Percentiles rank a stretch among this genome's conserved stretches.
Conservation (phyloP, 2,113 vertebrate genomes). For the Mustela nigripes region DNA sequence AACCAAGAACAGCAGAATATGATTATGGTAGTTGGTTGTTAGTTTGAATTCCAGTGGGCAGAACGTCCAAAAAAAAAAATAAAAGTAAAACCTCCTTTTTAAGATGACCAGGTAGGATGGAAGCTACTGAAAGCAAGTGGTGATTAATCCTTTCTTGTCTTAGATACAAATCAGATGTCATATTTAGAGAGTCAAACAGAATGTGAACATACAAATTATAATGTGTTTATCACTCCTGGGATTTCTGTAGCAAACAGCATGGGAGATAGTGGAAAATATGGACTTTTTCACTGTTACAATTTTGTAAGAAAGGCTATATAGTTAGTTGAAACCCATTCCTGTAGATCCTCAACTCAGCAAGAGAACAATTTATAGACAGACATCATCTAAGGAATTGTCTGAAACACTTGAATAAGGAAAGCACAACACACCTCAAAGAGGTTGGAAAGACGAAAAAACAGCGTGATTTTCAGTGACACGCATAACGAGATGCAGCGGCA, state of each 20-base stretch:
- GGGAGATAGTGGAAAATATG: not conserved
- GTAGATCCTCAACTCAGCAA: not conserved
- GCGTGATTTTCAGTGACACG: not conserved
- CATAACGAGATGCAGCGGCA: not conserved
- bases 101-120: slow-evolving; percentile 15
- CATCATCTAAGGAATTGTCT: not conserved
- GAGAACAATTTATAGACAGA: not conserved
- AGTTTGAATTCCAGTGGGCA: slow-evolving; percentile 1
- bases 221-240: not conserved
- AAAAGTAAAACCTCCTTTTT: slow-evolving; percentile 13
- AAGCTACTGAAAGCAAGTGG: slow-evolving; percentile 42
- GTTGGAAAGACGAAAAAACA: not conserved
- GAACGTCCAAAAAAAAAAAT: not conserved
- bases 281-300: not conserved
- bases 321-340: not conserved
- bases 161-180: slow-evolving; percentile 20
- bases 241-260: slow-evolving; percentile 5
- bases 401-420: not conserved
- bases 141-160: slow-evolving; percentile 44
- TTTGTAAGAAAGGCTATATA: not conserved
- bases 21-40: slow-evolving; percentile 2
- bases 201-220: not conserved
- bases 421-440: not conserved
- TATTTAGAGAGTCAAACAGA: slow-evolving; percentile 29
- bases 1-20: slow-evolving; percentile 74